These are phyloP conservation scores for Parochlus steinenii DNA, from an alignment of 2,888 invertebrate genomes.

Conservation along the genomic window DNA sequence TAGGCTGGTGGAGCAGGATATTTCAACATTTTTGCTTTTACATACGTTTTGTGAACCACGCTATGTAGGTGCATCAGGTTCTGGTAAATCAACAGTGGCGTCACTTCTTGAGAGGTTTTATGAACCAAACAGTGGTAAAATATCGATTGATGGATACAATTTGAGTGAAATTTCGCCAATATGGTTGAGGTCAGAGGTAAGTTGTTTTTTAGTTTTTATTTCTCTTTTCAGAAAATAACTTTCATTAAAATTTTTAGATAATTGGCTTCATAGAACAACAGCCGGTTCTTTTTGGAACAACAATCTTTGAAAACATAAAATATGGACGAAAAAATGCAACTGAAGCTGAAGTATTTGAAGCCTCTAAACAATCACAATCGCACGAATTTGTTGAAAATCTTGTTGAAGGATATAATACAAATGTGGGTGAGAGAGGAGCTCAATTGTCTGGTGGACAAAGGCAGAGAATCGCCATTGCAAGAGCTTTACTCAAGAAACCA, in stretches of 20 bases:
- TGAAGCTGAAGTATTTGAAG: slow-evolving; percentile 53
- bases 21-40: too few relatives aligned
- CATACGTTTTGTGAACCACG: too few relatives aligned
- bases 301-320: slow-evolving; percentile 83
- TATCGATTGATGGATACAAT: slow-evolving; percentile 28
- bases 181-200: slow-evolving; percentile 74
- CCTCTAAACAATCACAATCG: slow-evolving; percentile 78
- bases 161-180: slow-evolving; percentile 33
- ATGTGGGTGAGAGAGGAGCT: slow-evolving; percentile 78
- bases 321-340: slow-evolving; percentile 62
- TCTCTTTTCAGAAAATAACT: too few relatives aligned
- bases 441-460: slow-evolving; percentile 93
- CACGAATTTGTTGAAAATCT: slow-evolving; percentile 74
- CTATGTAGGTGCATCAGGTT: slow-evolving; percentile 88
- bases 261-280: slow-evolving; percentile 88
- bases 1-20: too few relatives aligned
- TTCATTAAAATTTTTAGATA: too few relatives aligned
- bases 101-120: slow-evolving; percentile 67
- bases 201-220: too few relatives aligned
- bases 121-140: slow-evolving; percentile 26
- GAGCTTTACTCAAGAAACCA: slow-evolving; percentile 84
- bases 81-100: slow-evolving; percentile 89
- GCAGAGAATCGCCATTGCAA: slow-evolving; percentile 86
- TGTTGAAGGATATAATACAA: slow-evolving; percentile 68
- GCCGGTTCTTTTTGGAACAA: slow-evolving; percentile 82